Conservation (phyloP, 2,113 vertebrate species). For the Poicephalus gulielmi region DNA sequence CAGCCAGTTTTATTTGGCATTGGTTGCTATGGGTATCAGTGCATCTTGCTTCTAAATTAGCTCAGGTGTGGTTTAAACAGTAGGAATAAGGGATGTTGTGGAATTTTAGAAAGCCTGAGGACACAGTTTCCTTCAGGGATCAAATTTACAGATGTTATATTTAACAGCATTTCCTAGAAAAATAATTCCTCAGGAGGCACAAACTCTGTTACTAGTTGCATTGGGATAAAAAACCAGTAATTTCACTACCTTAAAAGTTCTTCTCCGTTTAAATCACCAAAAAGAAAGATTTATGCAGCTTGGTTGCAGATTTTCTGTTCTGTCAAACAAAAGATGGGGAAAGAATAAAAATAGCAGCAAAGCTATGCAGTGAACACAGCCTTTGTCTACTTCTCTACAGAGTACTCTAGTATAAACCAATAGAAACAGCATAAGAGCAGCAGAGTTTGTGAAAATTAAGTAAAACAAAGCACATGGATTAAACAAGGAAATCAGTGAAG, state of each 20-base stretch:
- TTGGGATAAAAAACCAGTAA: not conserved
- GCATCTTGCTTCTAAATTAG: not conserved
- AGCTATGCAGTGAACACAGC: not conserved
- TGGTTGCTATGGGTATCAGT: not conserved
- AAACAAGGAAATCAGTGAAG: not conserved
- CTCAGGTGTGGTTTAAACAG: not conserved
- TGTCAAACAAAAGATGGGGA: not conserved
- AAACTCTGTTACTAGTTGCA: not conserved
- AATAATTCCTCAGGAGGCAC: not conserved
- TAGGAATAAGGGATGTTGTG: not conserved
- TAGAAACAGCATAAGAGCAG: not conserved
- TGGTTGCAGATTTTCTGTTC: not conserved
- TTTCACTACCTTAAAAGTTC: not conserved
- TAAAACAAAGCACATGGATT: not conserved
- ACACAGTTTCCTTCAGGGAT: not conserved
- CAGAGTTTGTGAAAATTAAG: not conserved
- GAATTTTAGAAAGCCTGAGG: not conserved
- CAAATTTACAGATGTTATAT: not conserved
- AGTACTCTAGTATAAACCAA: not conserved
- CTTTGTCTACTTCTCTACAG: slow-evolving; percentile 32
- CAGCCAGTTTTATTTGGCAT: not conserved
- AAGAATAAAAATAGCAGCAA: not conserved
- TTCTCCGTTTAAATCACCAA: not conserved
- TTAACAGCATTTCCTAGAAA: not conserved
- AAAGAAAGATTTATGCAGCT: not conserved